Evolutionary conservation across 2,797 vertebrate genomes (phyloP), one percentile per base, ranked within the genome.

Genomic region (Cyprinella venusta): DNA sequence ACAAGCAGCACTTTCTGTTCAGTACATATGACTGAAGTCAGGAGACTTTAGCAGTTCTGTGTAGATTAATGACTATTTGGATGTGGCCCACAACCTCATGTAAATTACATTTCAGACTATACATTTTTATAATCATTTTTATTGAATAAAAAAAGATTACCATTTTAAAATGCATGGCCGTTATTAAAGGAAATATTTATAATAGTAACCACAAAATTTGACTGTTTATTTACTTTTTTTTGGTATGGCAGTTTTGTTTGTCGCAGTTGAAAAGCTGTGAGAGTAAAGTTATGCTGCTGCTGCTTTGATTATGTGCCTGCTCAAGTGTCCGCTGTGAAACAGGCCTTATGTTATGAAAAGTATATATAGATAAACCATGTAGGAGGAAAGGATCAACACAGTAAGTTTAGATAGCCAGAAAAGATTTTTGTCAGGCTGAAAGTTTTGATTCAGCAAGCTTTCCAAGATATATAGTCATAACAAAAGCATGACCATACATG

Each of bases 401-500:
- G 19, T 8, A 38, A 50, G 79, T 74, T 81, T 21, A 74, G 69
- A 24, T 81, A 45, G 64, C 9, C 24, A 76, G 16, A 63, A 45
- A 76, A 42, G 5, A 4, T 1, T 45, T 52, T 40, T 19, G 26
- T 74, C 80, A 64, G 69, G 56, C 69, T 81, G 13, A 74, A 63
- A 50, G 30, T 30, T 36, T 30, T 50, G 59, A 50, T 52, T 72
- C 21, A 81, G 12, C n/a, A 80, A 80, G 40, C 9, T 81, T 36
- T 81, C 74, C 19, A 45, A 64, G 38, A 52, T 24, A 33, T 56
- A 38, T 77, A 67, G 38, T 67, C 42, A 59, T 72, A 68, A 86
- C 52, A 42, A 48, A 80, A 70, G 16, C 71, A 83, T 68, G 45
- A 52, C 71, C 67, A 64, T 19, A 69, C 68, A 82, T 19, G 38